These are phyloP conservation scores for Sarcophaga carnaria DNA, from an alignment of 2,888 invertebrate species.

Conservation along the genomic window DNA sequence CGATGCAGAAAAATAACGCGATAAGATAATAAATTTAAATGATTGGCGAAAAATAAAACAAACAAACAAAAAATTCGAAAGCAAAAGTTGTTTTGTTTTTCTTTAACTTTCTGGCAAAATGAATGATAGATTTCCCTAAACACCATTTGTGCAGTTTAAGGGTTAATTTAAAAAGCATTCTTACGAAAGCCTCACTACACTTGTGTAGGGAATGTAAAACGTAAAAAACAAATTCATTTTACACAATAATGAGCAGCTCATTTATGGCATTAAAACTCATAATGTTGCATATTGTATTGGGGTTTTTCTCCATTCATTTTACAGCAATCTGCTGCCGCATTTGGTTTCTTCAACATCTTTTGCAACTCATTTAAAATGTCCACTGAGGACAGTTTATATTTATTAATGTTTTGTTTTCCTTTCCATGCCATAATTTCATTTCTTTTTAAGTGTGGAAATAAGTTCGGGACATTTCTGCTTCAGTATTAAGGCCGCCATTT, in stretches of 20 bases:
- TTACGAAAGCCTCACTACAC: not conserved
- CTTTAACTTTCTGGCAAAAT: slow-evolving; percentile 22
- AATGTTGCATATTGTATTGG: not conserved
- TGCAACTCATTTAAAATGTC: slow-evolving; percentile 49
- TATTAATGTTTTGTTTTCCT: slow-evolving; percentile 41
- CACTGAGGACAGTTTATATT: slow-evolving; percentile 55
- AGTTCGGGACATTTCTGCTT: not conserved
- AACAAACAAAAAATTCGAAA: not conserved
- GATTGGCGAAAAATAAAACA: not conserved
- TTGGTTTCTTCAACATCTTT: slow-evolving; percentile 29
- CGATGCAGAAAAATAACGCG: slow-evolving; percentile 5
- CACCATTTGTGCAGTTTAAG: slow-evolving; percentile 50
- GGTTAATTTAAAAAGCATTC: slow-evolving; percentile 47
- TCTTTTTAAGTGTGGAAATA: not conserved
- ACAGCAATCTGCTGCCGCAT: slow-evolving; percentile 50
- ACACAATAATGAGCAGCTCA: slow-evolving; percentile 50
- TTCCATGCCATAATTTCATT: slow-evolving; percentile 1
- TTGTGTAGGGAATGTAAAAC: no score
- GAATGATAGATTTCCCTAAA: slow-evolving; percentile 47
- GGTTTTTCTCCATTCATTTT: not conserved
- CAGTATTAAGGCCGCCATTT: no score
- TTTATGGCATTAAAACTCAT: slow-evolving; percentile 46
- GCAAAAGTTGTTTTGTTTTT: slow-evolving; percentile 7
- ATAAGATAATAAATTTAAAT: slow-evolving; percentile 24
- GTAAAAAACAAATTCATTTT: slow-evolving; percentile 34